These are phyloP conservation scores for Euproctis similis DNA, from an alignment of 2,888 invertebrate genomes.

Conservation along the genomic window DNA sequence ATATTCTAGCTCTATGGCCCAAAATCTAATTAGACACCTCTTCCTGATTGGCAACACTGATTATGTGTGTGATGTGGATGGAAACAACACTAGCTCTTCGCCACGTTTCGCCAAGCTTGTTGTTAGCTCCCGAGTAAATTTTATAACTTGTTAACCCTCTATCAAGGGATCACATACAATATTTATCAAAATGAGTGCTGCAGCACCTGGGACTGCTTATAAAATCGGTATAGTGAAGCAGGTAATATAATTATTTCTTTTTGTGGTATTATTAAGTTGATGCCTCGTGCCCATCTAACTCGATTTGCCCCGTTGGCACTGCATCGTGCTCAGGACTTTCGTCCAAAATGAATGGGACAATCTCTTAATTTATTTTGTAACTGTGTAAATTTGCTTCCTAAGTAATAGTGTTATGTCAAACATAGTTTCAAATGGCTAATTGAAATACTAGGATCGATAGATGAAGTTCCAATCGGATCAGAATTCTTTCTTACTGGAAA, in stretches of 20 bases:
- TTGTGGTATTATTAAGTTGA: constrained; percentile 21
- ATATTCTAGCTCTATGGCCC: no score
- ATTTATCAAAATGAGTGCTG: constrained; percentile 58
- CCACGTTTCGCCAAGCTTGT: constrained; percentile 68
- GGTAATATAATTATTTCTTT: constrained; percentile 48
- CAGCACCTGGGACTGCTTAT: constrained; percentile 51
- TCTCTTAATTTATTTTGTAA: constrained; percentile 2
- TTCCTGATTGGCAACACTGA: no score
- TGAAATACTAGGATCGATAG: constrained; percentile 5
- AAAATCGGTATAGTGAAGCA: constrained; percentile 68
- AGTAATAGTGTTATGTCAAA: background rate
- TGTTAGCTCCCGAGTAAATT: constrained; percentile 47
- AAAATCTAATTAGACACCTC: no score
- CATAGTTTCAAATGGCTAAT: constrained; percentile 14
- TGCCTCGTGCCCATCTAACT: constrained; percentile 55
- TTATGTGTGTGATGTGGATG: constrained; percentile 28
- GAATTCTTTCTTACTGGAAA: background rate
- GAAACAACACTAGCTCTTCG: constrained; percentile 53
- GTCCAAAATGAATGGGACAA: constrained; percentile 2
- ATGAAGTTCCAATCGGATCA: background rate
- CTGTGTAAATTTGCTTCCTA: background rate
- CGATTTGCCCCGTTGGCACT: constrained; percentile 67
- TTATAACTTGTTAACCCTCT: constrained; percentile 37
- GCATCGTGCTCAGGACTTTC: constrained; percentile 18
- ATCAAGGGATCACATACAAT: constrained; percentile 33